Conservation (phyloP, 2,113 vertebrate genomes). For the Prietella phreatophila region DNA sequence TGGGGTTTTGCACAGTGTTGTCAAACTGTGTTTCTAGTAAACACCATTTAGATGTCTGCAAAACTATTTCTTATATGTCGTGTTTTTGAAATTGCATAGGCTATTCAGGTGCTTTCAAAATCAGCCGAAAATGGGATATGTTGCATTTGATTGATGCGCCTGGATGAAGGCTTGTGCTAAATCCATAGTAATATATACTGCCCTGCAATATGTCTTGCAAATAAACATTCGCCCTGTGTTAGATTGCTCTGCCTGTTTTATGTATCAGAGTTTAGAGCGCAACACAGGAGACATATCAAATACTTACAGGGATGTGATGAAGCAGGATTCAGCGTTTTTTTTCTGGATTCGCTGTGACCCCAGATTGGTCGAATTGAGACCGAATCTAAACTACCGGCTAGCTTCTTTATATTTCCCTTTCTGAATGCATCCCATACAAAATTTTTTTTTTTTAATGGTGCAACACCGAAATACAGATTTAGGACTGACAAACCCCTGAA, state of each 20-base stretch:
- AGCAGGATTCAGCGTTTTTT: background rate
- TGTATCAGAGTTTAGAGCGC: background rate
- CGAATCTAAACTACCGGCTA: background rate
- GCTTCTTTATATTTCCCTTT: background rate
- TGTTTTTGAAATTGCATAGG: conserved; percentile 22
- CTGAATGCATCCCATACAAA: background rate
- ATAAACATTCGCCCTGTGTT: conserved; percentile 1
- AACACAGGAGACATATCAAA: conserved; percentile 14
- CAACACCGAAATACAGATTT: background rate
- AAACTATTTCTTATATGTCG: conserved; percentile 14
- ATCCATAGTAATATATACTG: conserved; percentile 40
- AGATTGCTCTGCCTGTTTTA: conserved; percentile 31
- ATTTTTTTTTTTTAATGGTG: no score
- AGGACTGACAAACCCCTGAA: background rate
- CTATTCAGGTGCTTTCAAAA: conserved; percentile 14
- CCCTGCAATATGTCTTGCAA: conserved; percentile 31
- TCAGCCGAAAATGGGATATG: conserved; percentile 28
- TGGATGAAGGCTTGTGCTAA: conserved; percentile 42
- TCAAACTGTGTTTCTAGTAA: conserved; percentile 1
- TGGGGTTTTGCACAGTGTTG: background rate
- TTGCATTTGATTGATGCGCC: conserved; percentile 31
- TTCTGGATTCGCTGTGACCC: background rate
- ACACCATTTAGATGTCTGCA: background rate
- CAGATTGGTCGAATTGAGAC: background rate
- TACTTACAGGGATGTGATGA: conserved; percentile 6